phyloP scores from a whole-genome alignment of 2,797 vertebrate species.

The Xyrichtys novacula region DNA sequence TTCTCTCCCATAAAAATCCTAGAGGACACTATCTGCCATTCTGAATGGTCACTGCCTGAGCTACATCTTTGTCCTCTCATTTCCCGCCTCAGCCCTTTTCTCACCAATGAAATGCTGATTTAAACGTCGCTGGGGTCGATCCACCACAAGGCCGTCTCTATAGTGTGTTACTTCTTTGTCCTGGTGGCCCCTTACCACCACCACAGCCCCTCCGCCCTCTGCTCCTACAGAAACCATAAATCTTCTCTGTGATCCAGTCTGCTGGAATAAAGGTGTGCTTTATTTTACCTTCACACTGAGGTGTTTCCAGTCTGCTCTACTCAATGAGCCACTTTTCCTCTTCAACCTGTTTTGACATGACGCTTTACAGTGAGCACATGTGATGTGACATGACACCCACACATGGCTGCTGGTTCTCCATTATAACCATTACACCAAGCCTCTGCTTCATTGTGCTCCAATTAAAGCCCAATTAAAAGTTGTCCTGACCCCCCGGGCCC shows the following conservation, averaged over 20 bases:
- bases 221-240: constrained; percentile 4
- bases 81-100: background rate
- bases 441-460: background rate
- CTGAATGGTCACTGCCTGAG: background rate
- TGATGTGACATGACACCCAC: background rate
- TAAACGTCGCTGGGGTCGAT: background rate
- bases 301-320: background rate
- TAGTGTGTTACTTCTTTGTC: constrained; percentile 32
- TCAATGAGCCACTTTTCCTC: background rate
- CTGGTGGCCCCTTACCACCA: background rate
- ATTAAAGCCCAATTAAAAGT: constrained; percentile 6
- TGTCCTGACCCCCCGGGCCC: background rate
- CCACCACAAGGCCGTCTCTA: constrained; percentile 11
- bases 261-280: background rate
- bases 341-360: constrained; percentile 21
- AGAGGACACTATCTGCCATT: background rate
- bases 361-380: background rate
- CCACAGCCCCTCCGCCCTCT: background rate
- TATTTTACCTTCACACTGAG: background rate
- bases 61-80: background rate
- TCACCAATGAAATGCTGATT: background rate
- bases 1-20: background rate
- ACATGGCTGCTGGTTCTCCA: background rate
- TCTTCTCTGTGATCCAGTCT: background rate
- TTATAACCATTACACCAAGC: background rate